phyloP scores from a whole-genome alignment of 2,888 invertebrate genomes.

The Colletes collaris region DNA sequence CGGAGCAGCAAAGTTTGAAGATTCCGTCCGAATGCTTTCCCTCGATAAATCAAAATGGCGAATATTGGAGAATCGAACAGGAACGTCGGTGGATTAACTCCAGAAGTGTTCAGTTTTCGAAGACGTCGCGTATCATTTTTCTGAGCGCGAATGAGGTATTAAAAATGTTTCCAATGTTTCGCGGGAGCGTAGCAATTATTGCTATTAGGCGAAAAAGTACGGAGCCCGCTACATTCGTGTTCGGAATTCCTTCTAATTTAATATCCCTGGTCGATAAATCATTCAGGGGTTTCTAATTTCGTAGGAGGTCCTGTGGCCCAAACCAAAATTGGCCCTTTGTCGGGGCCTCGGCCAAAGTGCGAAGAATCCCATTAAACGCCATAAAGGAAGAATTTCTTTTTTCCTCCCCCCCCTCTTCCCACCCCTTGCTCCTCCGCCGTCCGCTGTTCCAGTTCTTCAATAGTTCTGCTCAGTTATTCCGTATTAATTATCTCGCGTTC shows the following conservation, averaged over 20 bases:
- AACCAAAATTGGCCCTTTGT: constrained; percentile 57
- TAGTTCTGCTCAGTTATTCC: constrained; percentile 31
- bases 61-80: too few relatives aligned
- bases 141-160: constrained; percentile 25
- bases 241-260: constrained; percentile 58
- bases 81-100: too few relatives aligned
- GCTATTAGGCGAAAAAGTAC: constrained; percentile 45
- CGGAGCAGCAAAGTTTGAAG: too few relatives aligned
- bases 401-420: constrained; percentile 3
- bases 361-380: constrained; percentile 61
- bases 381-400: constrained; percentile 53
- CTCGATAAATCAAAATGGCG: too few relatives aligned
- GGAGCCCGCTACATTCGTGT: constrained; percentile 45
- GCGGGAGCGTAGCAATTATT: constrained; percentile 31
- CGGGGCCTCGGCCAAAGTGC: constrained; percentile 51
- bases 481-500: constrained; percentile 41
- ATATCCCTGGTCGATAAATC: constrained; percentile 57
- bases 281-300: constrained; percentile 54
- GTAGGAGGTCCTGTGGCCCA: constrained; percentile 54
- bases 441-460: constrained; percentile 12
- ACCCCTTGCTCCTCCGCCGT: neutral
- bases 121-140: too few relatives aligned
- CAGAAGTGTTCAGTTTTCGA: too few relatives aligned
- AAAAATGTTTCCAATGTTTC: constrained; percentile 25
- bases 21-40: too few relatives aligned